Base-by-base conservation (phyloP, 53 echinoderm and acorn worm genomes). In the Henricia sp. region DNA sequence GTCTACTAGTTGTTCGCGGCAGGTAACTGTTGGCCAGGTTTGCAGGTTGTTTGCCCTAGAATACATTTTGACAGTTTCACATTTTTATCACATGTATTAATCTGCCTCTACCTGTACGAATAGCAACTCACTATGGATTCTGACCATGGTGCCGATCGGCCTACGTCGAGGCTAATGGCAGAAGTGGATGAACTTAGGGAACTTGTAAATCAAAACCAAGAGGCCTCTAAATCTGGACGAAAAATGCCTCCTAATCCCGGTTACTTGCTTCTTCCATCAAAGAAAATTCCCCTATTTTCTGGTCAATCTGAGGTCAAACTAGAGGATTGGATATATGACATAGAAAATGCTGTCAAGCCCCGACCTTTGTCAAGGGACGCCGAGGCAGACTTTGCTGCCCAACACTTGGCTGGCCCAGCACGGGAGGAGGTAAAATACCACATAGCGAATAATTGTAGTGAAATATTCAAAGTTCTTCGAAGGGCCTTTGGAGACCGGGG, bases 251-350 rank as follows among this genome's bases (percentile, higher is more conserved):
- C 55, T 55, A 55, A 3, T n/a, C 55, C 55, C 20, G 23, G 55
- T 55, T 55, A 9, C 55, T 24, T 55, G 3, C 4, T 55, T n/a
- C n/a, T 55, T 55, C 55, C 55, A 12, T 5, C n/a, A 4, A 19
- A 55, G 55, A 55, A 55, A 55, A 4, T 55, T 4, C 23, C 55
- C 4, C 23, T 24, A 19, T 55, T 55, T 55, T 55, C 55, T 55
- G 55, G 55, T 5, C 6, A 55, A 55, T n/a, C 55, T n/a, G 20
- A 8, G 23, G 23, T 24, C 20, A 55, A 55, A n/a, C 20, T 55
- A 55, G 55, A 55, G 23, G 55, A 55, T 24, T 55, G 55, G 55
- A 55, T 55, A 6, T 55, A 55, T 55, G 55, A 55, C 20, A 55
- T 55, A n/a, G 4, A 8, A 19, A 55, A 19, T 12, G 55, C 55